phyloP scores from a whole-genome alignment of 2,888 invertebrate genomes.

The Crepidodera aurea region DNA sequence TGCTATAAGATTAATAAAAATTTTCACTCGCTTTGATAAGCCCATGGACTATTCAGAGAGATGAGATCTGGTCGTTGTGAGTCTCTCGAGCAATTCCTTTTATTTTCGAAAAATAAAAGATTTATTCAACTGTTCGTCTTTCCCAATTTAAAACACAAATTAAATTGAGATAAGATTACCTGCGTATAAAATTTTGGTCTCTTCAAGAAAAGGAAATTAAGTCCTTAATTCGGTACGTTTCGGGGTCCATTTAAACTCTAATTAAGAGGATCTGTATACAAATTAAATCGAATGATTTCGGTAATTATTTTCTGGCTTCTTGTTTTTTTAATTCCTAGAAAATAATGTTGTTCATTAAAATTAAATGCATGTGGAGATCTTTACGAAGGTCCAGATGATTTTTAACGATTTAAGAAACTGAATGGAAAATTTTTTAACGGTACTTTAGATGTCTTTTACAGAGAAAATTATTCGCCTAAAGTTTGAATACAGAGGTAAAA shows the following conservation, averaged over 20 bases:
- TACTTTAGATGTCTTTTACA: no score
- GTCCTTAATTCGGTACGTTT: constrained; percentile 54
- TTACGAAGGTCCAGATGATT: neutral
- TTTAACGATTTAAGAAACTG: constrained; percentile 2
- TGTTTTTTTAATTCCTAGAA: constrained; percentile 23
- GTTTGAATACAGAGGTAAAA: no score
- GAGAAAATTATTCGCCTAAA: no score
- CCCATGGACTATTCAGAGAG: constrained; percentile 20
- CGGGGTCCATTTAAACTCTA: constrained; percentile 44
- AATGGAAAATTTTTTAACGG: no score
- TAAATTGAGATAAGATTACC: constrained; percentile 51
- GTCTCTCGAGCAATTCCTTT: constrained; percentile 28
- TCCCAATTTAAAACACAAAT: constrained; percentile 56
- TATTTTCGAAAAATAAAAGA: constrained; percentile 35
- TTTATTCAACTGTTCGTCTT: constrained; percentile 49
- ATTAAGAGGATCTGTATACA: constrained; percentile 53
- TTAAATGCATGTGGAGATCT: neutral
- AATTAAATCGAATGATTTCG: constrained; percentile 51
- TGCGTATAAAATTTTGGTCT: constrained; percentile 47
- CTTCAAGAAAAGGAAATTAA: constrained; percentile 45
- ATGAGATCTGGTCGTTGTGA: constrained; percentile 32
- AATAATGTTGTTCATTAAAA: constrained; percentile 31
- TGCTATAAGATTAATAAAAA: no score
- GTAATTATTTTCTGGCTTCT: constrained; percentile 35
- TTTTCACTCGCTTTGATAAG: no score